Evolutionary conservation across 2,888 invertebrate genomes (phyloP), one percentile per base, ranked within the genome.

Genomic region (Cinara cedri): DNA sequence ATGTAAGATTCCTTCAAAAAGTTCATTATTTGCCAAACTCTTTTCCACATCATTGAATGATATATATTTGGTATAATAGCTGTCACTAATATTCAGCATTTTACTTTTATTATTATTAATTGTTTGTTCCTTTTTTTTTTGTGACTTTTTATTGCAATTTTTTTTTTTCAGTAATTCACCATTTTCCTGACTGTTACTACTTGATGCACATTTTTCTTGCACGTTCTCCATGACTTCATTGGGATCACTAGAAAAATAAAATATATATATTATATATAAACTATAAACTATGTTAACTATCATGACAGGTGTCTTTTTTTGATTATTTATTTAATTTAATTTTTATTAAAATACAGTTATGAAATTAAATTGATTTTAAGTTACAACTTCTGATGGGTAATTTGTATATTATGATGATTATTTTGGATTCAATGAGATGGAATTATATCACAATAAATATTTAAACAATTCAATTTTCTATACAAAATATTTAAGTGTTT

Each of bases 1-100:
- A 81, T 96, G 89, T 68, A 98, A 85, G 74, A 89, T 87, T 68
- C 94, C 95, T 88, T 93, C 75, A 21, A 83, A 84, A 8, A 89
- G 86, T 42, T 87, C 87, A 78, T 90, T 90, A 82, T 87, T 86
- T 84, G 89, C 88, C 81, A 95, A 85, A 57, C 92, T 90, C 80
- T 85, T 84, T 80, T 88, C 86, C 3, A 90, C 88, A 81, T 89
- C 87, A 81, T 88, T 86, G 81, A 84, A 81, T 34, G 87, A 83
- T 82, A 90, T 86, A 84, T 90, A 90, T 51, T 87, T 85, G 70
- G 88, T 85, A 85, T 87, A 89, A 54, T 81, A 82, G 9, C 81
- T 81, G 42, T 81, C 82, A 71, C 82, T 81, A 49, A n/a, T n/a
- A n/a, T 65, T 75, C 11, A 24, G 6, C 14, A 16, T 54, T 16